phyloP scores from a whole-genome alignment of 2,113 vertebrate genomes.

The Promerops cafer region DNA sequence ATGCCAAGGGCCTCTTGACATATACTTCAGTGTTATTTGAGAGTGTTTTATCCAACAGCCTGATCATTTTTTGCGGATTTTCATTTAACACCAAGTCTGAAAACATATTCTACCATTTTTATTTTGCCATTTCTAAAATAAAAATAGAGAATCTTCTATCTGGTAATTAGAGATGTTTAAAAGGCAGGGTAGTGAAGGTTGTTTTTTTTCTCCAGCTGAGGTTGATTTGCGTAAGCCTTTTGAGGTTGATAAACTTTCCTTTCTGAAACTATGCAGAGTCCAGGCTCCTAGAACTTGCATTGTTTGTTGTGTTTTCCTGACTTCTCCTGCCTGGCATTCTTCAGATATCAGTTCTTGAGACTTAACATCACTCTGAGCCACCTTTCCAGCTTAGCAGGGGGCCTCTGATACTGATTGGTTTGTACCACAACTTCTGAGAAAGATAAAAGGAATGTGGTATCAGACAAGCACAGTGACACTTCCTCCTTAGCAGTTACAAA shows the following conservation, averaged over 20 bases:
- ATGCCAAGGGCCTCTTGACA: neutral
- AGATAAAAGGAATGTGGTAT: neutral
- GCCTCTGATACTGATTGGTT: neutral
- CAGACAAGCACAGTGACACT: too few relatives aligned
- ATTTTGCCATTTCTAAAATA: neutral
- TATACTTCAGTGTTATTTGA: neutral
- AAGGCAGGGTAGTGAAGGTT: neutral
- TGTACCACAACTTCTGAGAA: neutral
- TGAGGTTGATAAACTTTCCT: neutral
- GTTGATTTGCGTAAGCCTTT: neutral
- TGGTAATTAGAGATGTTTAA: neutral
- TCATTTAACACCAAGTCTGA: neutral
- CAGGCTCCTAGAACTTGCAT: neutral
- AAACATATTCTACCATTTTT: neutral
- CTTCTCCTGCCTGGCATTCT: neutral
- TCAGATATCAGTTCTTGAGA: neutral
- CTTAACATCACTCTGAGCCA: neutral
- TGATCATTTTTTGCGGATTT: neutral
- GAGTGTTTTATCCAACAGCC: neutral
- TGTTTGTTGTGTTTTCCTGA: neutral
- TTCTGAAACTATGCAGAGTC: neutral
- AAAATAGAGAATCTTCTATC: neutral
- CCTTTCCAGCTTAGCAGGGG: neutral
- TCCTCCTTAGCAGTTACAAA: neutral
- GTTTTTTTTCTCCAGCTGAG: rapidly evolving